Evolutionary conservation across 2,113 vertebrate genomes (phyloP).

Genomic region (Acanthisitta chloris): DNA sequence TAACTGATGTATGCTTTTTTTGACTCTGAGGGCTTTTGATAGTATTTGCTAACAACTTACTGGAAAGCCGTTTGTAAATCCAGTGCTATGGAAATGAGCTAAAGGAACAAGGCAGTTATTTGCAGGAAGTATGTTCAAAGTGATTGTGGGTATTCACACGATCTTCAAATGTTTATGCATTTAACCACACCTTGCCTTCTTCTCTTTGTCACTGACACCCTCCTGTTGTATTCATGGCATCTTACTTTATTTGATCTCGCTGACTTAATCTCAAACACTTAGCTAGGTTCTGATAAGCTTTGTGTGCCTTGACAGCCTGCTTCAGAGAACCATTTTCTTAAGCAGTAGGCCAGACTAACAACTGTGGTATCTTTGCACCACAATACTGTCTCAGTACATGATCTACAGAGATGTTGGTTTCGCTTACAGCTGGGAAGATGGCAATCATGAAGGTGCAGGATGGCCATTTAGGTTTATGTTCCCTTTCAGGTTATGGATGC

Average conservation of each 20-base stretch:
- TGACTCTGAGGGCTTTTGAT: background rate
- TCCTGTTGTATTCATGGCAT: background rate
- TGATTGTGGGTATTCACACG: background rate
- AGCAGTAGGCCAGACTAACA: background rate
- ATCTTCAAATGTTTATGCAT: background rate
- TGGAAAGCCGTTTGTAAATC: background rate
- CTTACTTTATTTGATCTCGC: background rate
- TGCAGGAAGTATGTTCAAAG: background rate
- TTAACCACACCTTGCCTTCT: background rate
- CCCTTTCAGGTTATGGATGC: background rate
- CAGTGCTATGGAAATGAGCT: background rate
- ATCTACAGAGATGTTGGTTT: background rate
- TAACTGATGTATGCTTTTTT: background rate
- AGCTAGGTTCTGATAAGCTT: background rate
- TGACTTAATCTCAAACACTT: background rate
- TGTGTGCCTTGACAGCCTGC: background rate
- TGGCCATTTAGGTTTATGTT: background rate
- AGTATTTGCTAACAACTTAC: background rate
- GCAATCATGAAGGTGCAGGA: accelerated
- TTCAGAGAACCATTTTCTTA: background rate
- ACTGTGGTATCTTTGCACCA: accelerated
- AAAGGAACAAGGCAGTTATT: background rate
- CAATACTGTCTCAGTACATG: background rate
- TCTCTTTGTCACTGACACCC: background rate
- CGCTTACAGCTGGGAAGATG: background rate